phyloP scores from a whole-genome alignment of 2,797 vertebrate species.

The Denticeps clupeoides region DNA sequence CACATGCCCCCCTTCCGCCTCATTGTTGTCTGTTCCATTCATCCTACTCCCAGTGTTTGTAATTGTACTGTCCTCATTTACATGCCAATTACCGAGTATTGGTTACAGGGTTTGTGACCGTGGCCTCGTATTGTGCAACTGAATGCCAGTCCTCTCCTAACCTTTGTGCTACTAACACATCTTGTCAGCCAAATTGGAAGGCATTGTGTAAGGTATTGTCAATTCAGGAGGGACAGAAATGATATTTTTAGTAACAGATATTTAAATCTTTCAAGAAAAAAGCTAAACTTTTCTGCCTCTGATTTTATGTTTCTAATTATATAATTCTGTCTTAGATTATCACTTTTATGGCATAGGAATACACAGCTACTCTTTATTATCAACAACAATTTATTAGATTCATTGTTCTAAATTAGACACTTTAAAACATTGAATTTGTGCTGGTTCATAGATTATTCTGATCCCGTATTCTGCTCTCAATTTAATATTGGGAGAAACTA shows the following conservation, averaged over 20 bases:
- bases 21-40: conserved; percentile 1
- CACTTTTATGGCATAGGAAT: no score
- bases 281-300: no score
- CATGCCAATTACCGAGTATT: conserved; percentile 15
- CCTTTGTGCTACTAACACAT: conserved; percentile 9
- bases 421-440: no score
- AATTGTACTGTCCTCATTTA: conserved; percentile 10
- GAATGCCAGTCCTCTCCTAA: conserved; percentile 16
- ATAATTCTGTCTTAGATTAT: no score
- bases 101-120: conserved; percentile 12
- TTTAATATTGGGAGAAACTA: no score
- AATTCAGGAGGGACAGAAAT: no score
- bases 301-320: no score
- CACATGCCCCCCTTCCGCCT: neutral
- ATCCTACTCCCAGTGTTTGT: conserved; percentile 11
- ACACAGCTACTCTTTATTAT: no score
- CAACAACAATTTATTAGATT: no score
- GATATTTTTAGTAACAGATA: no score
- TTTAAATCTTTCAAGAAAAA: no score
- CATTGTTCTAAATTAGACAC: no score
- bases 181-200: conserved; percentile 9
- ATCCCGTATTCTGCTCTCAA: neutral
- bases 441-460: conserved; percentile 1
- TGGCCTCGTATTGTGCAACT: conserved; percentile 23
- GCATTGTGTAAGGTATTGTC: conserved; percentile 2